phyloP scores from a whole-genome alignment of 2,113 vertebrate genomes.

The Malurus melanocephalus region DNA sequence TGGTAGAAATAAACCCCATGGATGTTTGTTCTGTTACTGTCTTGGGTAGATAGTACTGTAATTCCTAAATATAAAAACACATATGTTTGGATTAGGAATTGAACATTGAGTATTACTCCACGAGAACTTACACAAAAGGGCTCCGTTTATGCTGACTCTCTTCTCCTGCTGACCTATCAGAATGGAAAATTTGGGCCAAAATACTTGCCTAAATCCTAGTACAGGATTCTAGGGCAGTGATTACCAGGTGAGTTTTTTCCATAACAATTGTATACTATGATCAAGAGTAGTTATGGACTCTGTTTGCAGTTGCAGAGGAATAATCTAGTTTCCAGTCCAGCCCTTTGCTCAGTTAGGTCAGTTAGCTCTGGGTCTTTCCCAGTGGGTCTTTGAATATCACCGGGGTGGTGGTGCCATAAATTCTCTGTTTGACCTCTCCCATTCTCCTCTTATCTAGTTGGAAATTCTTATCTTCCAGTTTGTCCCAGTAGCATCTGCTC shows the following conservation, averaged over 20 bases:
- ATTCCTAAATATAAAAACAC: neutral
- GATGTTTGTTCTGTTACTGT: neutral
- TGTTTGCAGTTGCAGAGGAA: neutral
- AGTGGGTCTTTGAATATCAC: neutral
- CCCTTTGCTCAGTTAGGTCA: neutral
- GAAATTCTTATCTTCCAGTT: neutral
- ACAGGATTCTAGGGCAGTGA: neutral
- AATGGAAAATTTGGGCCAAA: neutral
- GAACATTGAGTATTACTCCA: neutral
- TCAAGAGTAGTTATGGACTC: rapidly evolving
- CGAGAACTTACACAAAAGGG: neutral
- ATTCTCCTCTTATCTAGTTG: neutral
- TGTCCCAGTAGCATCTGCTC: neutral
- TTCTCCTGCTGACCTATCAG: neutral
- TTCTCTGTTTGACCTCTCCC: neutral
- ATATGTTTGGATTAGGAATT: neutral
- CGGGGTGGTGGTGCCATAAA: neutral
- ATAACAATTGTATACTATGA: neutral
- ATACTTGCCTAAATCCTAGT: rapidly evolving
- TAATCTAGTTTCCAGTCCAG: neutral
- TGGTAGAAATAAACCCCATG: neutral
- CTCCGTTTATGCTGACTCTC: neutral
- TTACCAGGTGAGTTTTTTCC: neutral
- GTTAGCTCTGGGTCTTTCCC: neutral
- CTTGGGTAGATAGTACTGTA: neutral